Percentiles rank a stretch among this genome's conserved stretches.
These are phyloP conservation scores for Grammomys surdaster DNA, from an alignment of 2,113 vertebrate genomes.

Conservation along the genomic window DNA sequence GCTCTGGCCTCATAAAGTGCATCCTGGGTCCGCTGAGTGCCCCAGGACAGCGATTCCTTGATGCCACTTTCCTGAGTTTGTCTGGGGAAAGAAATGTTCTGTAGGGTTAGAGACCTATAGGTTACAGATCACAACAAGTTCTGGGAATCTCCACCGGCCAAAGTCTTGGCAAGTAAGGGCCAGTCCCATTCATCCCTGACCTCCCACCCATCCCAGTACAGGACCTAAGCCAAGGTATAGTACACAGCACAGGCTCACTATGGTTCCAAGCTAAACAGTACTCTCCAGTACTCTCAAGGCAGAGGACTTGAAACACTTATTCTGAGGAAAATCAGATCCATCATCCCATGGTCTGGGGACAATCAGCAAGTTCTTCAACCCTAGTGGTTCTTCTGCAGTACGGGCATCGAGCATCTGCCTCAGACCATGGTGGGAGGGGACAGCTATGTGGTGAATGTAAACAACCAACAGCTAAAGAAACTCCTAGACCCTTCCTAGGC, in stretches of 20 bases:
- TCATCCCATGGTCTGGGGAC: not conserved
- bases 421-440: no score
- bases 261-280: not conserved
- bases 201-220: no score
- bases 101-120: not conserved
- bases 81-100: constrained; percentile 68
- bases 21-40: constrained; percentile 90
- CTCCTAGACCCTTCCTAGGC: not conserved
- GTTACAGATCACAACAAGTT: rapidly evolving
- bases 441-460: not conserved
- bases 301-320: not conserved
- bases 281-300: not conserved
- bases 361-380: not conserved
- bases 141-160: not conserved
- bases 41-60: constrained; percentile 92
- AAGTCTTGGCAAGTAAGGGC: not conserved
- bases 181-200: not conserved
- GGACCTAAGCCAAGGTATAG: not conserved
- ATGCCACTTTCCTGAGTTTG: constrained; percentile 88
- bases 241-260: rapidly evolving
- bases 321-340: no score
- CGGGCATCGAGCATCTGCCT: not conserved
- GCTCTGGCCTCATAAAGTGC: constrained; percentile 85
- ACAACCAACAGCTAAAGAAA: not conserved
- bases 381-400: not conserved